A percentile compares a stretch with the other conserved stretches of the same genome.
Conservation (phyloP, 1,140 invertebrate genomes). For the Leucophenga varia region DNA sequence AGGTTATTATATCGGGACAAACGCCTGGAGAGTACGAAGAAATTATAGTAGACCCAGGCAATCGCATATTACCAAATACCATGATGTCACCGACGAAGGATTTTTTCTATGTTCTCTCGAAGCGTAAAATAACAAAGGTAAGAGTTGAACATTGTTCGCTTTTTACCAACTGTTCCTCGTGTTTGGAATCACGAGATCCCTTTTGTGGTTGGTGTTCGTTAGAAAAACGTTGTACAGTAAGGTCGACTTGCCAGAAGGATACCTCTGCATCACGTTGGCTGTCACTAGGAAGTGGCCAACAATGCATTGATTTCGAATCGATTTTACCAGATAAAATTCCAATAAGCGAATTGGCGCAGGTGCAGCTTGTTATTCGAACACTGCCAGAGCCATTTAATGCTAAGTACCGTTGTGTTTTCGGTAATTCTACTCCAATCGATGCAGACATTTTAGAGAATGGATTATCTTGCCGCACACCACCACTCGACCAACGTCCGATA, state of each 20-base stretch:
- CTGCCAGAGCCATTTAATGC: slow-evolving; percentile 86
- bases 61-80: slow-evolving; percentile 79
- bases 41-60: slow-evolving; percentile 70
- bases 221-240: slow-evolving; percentile 88
- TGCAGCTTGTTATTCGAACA: slow-evolving; percentile 85
- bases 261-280: slow-evolving; percentile 90
- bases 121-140: slow-evolving; percentile 81
- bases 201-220: slow-evolving; percentile 98
- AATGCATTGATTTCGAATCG: slow-evolving; percentile 95
- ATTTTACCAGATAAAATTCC: slow-evolving; percentile 88
- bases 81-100: slow-evolving; percentile 75
- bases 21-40: slow-evolving; percentile 77
- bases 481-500: slow-evolving; percentile 71
- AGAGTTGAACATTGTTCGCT: slow-evolving; percentile 88
- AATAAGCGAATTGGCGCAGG: slow-evolving; percentile 78
- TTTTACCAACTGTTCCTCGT: slow-evolving; percentile 86
- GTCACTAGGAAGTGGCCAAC: slow-evolving; percentile 85
- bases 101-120: slow-evolving; percentile 73
- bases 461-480: slow-evolving; percentile 82
- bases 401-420: slow-evolving; percentile 94
- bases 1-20: slow-evolving; percentile 69
- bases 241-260: slow-evolving; percentile 86
- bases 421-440: slow-evolving; percentile 80
- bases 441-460: slow-evolving; percentile 78
- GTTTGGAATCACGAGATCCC: slow-evolving; percentile 89